phyloP scores from a whole-genome alignment of 2,797 vertebrate species.

The Paguma larvata region DNA sequence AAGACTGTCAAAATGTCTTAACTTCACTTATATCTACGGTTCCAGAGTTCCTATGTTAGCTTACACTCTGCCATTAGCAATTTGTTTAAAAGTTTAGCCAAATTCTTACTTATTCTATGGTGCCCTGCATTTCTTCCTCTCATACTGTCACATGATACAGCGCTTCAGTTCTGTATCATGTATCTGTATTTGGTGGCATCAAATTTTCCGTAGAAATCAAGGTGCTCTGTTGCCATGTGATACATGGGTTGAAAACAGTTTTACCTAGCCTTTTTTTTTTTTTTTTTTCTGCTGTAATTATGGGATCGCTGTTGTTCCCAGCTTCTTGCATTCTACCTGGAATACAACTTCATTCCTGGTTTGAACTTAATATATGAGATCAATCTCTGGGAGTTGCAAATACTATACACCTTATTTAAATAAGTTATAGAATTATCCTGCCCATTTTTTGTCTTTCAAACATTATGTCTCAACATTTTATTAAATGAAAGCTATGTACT shows the following conservation, averaged over 20 bases:
- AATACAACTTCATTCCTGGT: not conserved
- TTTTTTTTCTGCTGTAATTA: not conserved
- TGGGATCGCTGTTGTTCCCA: not conserved
- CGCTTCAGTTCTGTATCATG: fast-evolving
- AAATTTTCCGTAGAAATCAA: not conserved
- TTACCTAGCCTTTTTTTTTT: not conserved
- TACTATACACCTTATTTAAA: not conserved
- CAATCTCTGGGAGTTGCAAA: not conserved
- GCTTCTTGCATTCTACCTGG: not conserved
- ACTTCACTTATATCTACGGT: not conserved
- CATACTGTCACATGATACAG: not conserved
- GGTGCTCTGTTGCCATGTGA: not conserved
- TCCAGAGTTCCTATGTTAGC: not conserved
- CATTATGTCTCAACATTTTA: not conserved
- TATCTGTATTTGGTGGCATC: too few species aligned
- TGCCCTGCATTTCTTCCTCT: not conserved
- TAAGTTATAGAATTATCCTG: not conserved
- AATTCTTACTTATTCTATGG: not conserved
- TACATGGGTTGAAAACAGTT: not conserved
- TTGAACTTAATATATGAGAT: not conserved
- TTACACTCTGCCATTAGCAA: not conserved
- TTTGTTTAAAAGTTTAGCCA: not conserved
- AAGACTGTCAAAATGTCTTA: not conserved
- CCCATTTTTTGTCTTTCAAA: not conserved
- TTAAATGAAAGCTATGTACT: not conserved